phyloP scores from a whole-genome alignment of 2,888 invertebrate species.

The Temnothorax rugatulus region DNA sequence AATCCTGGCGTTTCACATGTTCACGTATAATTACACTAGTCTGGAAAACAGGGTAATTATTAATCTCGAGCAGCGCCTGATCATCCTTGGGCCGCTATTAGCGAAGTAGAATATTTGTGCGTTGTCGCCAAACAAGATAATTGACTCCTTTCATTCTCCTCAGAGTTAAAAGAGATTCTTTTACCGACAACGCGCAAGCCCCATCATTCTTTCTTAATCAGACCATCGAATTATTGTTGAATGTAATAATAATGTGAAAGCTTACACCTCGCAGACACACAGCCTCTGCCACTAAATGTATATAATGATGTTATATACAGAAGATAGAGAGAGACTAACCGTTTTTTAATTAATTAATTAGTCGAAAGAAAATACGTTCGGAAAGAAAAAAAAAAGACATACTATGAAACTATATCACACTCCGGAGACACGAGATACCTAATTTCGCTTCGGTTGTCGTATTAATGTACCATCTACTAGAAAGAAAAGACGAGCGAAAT shows the following conservation, averaged over 20 bases:
- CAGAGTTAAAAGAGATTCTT: background rate
- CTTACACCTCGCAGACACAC: constrained; percentile 81
- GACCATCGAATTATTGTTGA: constrained; percentile 78
- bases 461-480: constrained; percentile 14
- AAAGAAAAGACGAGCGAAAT: constrained; percentile 4
- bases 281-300: constrained; percentile 80
- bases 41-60: constrained; percentile 77
- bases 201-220: constrained; percentile 77
- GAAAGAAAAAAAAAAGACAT: background rate
- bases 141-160: background rate
- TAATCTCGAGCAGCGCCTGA: constrained; percentile 53
- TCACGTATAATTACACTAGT: constrained; percentile 67
- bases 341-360: constrained; percentile 74
- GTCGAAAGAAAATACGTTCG: constrained; percentile 63
- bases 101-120: constrained; percentile 19
- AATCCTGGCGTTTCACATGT: constrained; percentile 35
- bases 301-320: constrained; percentile 75
- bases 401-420: constrained; percentile 19
- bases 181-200: constrained; percentile 28
- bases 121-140: background rate
- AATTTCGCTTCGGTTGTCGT: constrained; percentile 32
- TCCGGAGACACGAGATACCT: constrained; percentile 4
- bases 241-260: constrained; percentile 78
- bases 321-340: constrained; percentile 63
- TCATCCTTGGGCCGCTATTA: constrained; percentile 55